Percentiles rank a stretch among this genome's conserved stretches.
Conservation (phyloP, 2,797 vertebrate species). For the Hirundo rustica region DNA sequence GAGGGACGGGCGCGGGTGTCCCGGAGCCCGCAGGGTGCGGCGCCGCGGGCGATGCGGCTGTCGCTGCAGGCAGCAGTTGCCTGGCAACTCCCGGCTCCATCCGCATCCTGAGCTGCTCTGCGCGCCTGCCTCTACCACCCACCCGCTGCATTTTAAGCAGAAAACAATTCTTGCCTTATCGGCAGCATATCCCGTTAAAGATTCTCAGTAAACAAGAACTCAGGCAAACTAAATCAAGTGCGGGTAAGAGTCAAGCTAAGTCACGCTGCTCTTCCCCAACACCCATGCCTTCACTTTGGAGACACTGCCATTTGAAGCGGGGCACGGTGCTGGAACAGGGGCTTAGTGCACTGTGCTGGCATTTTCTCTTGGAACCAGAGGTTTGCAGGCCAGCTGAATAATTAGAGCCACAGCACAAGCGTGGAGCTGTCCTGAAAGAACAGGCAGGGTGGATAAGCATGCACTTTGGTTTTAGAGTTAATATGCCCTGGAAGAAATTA, state of each 20-base stretch:
- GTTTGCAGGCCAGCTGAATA: not conserved
- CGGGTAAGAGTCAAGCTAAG: not conserved
- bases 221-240: not conserved
- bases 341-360: not conserved
- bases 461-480: slow-evolving; percentile 1
- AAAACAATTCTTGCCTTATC: not conserved
- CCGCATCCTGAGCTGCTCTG: not conserved
- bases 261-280: not conserved
- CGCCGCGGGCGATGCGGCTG: not conserved
- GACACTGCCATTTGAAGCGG: not conserved
- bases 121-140: not conserved
- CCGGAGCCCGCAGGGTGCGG: not conserved
- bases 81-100: not conserved
- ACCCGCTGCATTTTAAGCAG: not conserved
- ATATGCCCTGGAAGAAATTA: slow-evolving; percentile 42
- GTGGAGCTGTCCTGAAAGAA: not conserved
- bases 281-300: not conserved
- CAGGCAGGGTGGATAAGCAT: not conserved
- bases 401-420: not conserved
- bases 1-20: not conserved
- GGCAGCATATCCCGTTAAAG: not conserved
- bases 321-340: not conserved
- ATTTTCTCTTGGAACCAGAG: not conserved
- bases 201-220: not conserved
- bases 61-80: not conserved